Evolutionary conservation across 2,113 vertebrate species (phyloP), one percentile per base, ranked within the genome.

Genomic region (Columba livia): DNA sequence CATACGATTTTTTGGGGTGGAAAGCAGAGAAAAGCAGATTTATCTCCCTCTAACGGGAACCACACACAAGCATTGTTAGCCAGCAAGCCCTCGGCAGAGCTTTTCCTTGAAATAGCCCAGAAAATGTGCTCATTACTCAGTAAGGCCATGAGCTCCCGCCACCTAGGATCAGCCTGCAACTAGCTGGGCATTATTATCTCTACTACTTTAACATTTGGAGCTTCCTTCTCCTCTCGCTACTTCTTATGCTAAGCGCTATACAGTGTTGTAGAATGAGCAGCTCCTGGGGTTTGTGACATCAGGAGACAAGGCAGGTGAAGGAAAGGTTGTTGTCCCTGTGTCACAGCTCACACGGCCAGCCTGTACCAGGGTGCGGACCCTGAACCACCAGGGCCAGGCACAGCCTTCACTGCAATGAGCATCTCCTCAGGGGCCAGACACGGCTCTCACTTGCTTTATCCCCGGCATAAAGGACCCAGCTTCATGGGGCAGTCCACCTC

Each of bases 401-500:
- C 50, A 26, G 12, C 28, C 44, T 78, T 78, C 60, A 15, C 44
- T 57, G 28, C 6, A 23, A 47, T 0, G 2, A 85, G n/a, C 51
- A 71, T 32, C 61, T 86, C 77, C 34, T 31, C 24, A 53, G 34
- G 15, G 16, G 10, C 15, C 60, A 54, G 64, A 21, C 18, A 23
- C 2, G 11, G 8, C 48, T 15, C 24, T 58, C 36, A 61, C 13
- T 50, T 47, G 42, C 54, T 64, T 21, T 34, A 9, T 34, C 5
- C 10, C 38, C 11, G 12, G 23, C 0, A 2, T 88, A 32, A 7
- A 65, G 40, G 47, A 47, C 58, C 40, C 40, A 28, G 38, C 5
- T 0, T 11, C 18, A 13, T 8, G 10, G 8, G 11, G 20, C 47
- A 3, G 3, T 51, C 36, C 17, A 29, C 11, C 31, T 1, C 0